Percentiles rank a stretch among this genome's conserved stretches.
Evolutionary conservation across 1,140 invertebrate genomes (phyloP).

Genomic region (Orius insidiosus): DNA sequence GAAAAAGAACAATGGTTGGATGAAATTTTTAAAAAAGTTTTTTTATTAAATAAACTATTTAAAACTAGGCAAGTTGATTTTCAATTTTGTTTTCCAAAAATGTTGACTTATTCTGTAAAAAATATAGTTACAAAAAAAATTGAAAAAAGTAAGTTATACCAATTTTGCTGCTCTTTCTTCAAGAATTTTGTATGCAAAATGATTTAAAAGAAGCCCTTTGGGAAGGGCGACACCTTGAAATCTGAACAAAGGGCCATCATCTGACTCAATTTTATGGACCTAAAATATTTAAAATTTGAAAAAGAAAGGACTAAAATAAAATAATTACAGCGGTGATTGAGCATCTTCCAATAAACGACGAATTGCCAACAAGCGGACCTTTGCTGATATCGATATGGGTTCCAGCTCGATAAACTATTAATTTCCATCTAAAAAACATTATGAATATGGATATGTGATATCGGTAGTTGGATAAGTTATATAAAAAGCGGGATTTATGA

Average conservation of each 20-base stretch:
- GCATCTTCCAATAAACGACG: conserved; percentile 1
- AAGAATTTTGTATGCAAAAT: conserved; percentile 61
- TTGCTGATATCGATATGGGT: conserved; percentile 3
- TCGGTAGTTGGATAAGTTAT: too few species aligned
- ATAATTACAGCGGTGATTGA: background rate
- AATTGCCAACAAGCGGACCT: background rate
- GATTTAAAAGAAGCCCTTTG: conserved; percentile 53
- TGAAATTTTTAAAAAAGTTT: conserved; percentile 29
- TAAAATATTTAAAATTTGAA: conserved; percentile 21
- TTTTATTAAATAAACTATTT: too few species aligned
- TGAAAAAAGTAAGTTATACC: conserved; percentile 29
- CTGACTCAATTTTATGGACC: conserved; percentile 44
- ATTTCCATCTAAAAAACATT: conserved; percentile 16
- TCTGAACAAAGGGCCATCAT: conserved; percentile 48
- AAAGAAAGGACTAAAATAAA: background rate
- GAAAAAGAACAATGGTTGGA: conserved; percentile 92
- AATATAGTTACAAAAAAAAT: too few species aligned
- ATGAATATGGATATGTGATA: too few species aligned
- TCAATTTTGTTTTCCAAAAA: too few species aligned
- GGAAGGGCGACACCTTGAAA: conserved; percentile 83
- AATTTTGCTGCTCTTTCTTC: conserved; percentile 55
- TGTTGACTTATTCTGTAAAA: too few species aligned
- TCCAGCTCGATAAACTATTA: conserved; percentile 1
- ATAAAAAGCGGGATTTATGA: too few species aligned
- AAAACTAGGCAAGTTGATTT: too few species aligned